Conservation (phyloP, 2,888 invertebrate species). For the Rosalia funebris region DNA sequence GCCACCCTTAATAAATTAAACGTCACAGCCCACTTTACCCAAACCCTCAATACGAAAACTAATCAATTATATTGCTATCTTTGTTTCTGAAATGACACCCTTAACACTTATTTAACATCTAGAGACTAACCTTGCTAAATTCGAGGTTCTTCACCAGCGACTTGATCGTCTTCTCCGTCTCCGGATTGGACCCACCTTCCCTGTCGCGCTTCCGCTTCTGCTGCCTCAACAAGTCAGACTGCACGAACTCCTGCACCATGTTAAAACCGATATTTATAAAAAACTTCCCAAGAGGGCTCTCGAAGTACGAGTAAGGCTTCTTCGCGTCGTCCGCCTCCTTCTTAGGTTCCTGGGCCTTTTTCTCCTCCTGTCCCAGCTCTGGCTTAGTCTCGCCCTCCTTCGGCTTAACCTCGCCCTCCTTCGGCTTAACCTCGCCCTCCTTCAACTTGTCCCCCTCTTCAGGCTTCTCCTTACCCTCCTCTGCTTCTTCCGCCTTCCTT, state of each 20-base stretch:
- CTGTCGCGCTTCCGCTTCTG: constrained; percentile 86
- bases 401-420: constrained; percentile 60
- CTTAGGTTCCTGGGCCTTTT: constrained; percentile 51
- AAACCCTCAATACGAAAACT: no score
- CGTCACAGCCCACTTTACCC: no score
- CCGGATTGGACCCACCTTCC: constrained; percentile 73
- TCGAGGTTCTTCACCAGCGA: constrained; percentile 87
- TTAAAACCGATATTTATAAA: constrained; percentile 91
- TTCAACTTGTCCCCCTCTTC: constrained; percentile 61
- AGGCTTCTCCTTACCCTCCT: constrained; percentile 62
- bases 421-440: constrained; percentile 62
- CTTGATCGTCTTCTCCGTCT: constrained; percentile 81
- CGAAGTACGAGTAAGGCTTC: constrained; percentile 75
- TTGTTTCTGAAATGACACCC: no score
- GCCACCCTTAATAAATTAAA: no score
- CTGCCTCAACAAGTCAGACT: constrained; percentile 88
- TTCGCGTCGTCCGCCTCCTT: constrained; percentile 66
- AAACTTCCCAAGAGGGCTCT: constrained; percentile 88
- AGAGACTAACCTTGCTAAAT: no score
- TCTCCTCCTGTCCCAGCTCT: constrained; percentile 41
- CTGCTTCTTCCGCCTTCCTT: constrained; percentile 65
- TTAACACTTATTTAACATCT: no score
- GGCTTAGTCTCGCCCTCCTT: constrained; percentile 45
- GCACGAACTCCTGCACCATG: constrained; percentile 92
- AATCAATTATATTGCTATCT: no score